phyloP scores from a whole-genome alignment of 2,888 invertebrate species.

The Unio delphinus region DNA sequence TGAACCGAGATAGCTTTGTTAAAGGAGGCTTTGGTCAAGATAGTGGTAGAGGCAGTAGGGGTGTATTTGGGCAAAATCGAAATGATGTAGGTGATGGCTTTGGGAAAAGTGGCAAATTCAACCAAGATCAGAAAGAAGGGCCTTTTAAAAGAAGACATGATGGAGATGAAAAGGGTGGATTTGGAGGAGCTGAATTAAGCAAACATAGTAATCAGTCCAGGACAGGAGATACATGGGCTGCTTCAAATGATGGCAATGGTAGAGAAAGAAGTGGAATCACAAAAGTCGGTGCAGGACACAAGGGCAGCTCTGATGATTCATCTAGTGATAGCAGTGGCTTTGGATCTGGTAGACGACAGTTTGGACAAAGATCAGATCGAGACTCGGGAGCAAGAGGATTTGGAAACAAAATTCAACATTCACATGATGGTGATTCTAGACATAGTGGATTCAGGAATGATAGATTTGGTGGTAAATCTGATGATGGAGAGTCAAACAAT shows the following conservation, averaged over 20 bases:
- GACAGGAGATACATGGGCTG: too few relatives aligned
- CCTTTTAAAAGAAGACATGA: background rate
- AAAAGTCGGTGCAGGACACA: too few relatives aligned
- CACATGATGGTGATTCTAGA: constrained; percentile 4
- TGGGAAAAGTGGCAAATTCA: background rate
- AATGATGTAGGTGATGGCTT: constrained; percentile 11
- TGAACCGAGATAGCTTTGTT: constrained; percentile 1
- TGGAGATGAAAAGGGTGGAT: background rate
- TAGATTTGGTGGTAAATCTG: constrained; percentile 10
- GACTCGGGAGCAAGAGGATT: background rate
- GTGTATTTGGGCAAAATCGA: constrained; percentile 8
- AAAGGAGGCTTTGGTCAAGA: background rate
- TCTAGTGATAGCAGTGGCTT: too few relatives aligned
- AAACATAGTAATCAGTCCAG: too few relatives aligned
- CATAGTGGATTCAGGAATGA: constrained; percentile 8
- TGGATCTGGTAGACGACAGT: constrained; percentile 5
- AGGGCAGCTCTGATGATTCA: too few relatives aligned
- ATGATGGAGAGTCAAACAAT: constrained; percentile 6
- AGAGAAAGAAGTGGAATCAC: too few relatives aligned
- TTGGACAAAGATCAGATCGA: constrained; percentile 1
- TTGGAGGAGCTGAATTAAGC: background rate
- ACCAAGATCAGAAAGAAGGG: too few relatives aligned
- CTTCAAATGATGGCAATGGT: too few relatives aligned
- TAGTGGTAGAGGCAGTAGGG: constrained; percentile 7
- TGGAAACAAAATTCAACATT: background rate